A percentile compares a stretch with the other conserved stretches of the same genome.
Evolutionary conservation across 2,113 vertebrate species (phyloP).

Genomic region (Gambusia affinis): DNA sequence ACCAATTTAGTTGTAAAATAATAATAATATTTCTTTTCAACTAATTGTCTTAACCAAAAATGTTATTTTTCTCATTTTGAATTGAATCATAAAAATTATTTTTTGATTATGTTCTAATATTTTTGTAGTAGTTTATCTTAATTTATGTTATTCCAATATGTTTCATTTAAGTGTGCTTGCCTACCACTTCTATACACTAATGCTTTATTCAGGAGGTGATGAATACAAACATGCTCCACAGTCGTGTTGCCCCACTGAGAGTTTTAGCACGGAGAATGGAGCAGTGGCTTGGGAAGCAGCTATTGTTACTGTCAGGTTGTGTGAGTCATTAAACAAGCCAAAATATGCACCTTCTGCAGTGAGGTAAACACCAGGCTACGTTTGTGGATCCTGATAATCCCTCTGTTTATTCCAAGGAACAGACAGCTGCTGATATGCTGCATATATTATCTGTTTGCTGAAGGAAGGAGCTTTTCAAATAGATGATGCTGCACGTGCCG

Average conservation of each 20-base stretch:
- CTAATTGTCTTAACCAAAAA: not conserved
- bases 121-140: too few relatives aligned
- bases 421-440: slow-evolving; percentile 9
- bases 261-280: slow-evolving; percentile 15
- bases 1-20: not conserved
- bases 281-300: slow-evolving; percentile 24
- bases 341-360: slow-evolving; percentile 31
- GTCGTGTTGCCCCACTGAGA: slow-evolving; percentile 22
- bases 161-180: not conserved
- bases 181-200: slow-evolving; percentile 7
- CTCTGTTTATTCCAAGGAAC: slow-evolving; percentile 27
- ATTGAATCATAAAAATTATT: too few relatives aligned
- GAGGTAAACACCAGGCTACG: slow-evolving; percentile 20
- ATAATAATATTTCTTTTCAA: not conserved
- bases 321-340: slow-evolving; percentile 26
- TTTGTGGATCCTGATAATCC: slow-evolving; percentile 39
- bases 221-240: slow-evolving; percentile 32
- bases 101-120: too few relatives aligned
- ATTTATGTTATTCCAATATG: not conserved
- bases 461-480: not conserved
- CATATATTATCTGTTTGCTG: slow-evolving; percentile 1
- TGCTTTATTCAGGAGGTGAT: slow-evolving; percentile 35
- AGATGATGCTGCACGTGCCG: not conserved
- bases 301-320: slow-evolving; percentile 37
- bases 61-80: not conserved